These are phyloP conservation scores for Melieria crassipennis DNA, from an alignment of 2,888 invertebrate genomes.

Conservation along the genomic window DNA sequence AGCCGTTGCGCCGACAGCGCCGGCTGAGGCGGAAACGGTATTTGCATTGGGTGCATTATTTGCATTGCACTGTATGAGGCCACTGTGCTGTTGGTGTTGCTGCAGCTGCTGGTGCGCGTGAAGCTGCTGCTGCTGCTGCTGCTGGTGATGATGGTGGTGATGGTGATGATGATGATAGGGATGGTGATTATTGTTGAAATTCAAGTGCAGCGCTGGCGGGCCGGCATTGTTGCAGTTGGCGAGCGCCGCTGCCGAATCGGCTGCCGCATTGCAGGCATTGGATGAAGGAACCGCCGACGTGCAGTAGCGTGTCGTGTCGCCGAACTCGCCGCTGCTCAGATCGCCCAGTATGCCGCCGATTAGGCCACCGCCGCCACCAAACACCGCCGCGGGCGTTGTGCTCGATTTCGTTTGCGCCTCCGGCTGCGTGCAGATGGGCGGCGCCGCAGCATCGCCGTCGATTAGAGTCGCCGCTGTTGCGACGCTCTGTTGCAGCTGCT, in stretches of 20 bases:
- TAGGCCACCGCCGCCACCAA: slow-evolving; percentile 57
- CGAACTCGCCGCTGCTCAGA: slow-evolving; percentile 63
- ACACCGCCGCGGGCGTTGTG: slow-evolving; percentile 51
- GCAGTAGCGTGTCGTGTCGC: slow-evolving; percentile 62
- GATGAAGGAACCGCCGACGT: slow-evolving; percentile 57
- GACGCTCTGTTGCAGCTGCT: slow-evolving; percentile 9
- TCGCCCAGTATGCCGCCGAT: slow-evolving; percentile 62
- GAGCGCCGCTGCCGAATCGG: slow-evolving; percentile 28
- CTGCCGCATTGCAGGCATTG: slow-evolving; percentile 39
- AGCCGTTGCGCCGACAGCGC: slow-evolving; percentile 29
- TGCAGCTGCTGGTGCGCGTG: slow-evolving; percentile 42
- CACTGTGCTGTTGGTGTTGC: slow-evolving; percentile 54
- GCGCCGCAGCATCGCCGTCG: slow-evolving; percentile 59
- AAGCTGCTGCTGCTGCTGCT: slow-evolving; percentile 42
- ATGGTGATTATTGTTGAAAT: slow-evolving; percentile 60
- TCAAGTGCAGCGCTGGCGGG: slow-evolving; percentile 60
- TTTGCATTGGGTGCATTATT: slow-evolving; percentile 49
- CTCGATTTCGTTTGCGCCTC: slow-evolving; percentile 61
- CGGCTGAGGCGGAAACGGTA: slow-evolving; percentile 39
- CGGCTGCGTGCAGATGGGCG: slow-evolving; percentile 64
- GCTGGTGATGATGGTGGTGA: slow-evolving; percentile 41
- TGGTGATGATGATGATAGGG: slow-evolving; percentile 48
- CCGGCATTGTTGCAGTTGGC: slow-evolving; percentile 52
- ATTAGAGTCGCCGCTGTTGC: slow-evolving; percentile 46
- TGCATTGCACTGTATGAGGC: slow-evolving; percentile 65